phyloP scores from a whole-genome alignment of 1,140 invertebrate genomes.

The Hylaeus anthracinus region DNA sequence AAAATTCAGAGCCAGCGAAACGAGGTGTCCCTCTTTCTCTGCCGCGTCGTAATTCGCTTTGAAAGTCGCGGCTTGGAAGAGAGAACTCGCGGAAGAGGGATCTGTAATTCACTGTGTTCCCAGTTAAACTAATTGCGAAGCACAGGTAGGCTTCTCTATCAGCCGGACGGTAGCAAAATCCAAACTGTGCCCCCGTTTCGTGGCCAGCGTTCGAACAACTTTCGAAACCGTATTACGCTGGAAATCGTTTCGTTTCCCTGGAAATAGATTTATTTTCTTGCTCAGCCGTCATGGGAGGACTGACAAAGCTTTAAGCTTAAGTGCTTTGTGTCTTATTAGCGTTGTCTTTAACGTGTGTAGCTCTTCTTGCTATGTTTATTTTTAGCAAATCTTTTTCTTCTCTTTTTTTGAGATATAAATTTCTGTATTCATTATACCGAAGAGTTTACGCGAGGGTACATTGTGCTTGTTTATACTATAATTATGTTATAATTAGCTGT shows the following conservation, averaged over 20 bases:
- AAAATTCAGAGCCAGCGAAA: not conserved
- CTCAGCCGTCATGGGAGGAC: not conserved
- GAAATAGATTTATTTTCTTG: too few species aligned
- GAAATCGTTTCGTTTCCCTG: not conserved
- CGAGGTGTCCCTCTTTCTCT: too few species aligned
- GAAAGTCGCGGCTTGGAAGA: not conserved
- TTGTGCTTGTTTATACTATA: too few species aligned
- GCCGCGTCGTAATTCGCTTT: not conserved
- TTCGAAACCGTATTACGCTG: not conserved
- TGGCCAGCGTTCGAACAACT: not conserved
- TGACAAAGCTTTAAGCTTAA: too few species aligned
- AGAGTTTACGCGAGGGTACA: too few species aligned
- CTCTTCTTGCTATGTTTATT: too few species aligned
- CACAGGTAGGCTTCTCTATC: slow-evolving; percentile 23
- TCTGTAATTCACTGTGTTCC: slow-evolving; percentile 10
- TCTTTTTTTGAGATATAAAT: too few species aligned
- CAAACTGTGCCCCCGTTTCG: slow-evolving; percentile 9
- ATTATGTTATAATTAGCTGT: too few species aligned
- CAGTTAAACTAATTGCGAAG: slow-evolving; percentile 23
- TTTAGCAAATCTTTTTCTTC: too few species aligned
- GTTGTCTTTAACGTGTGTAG: too few species aligned
- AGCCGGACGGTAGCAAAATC: not conserved
- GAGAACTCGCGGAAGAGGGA: not conserved
- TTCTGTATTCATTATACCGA: too few species aligned
- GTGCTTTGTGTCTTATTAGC: too few species aligned